Percentiles rank a stretch among this genome's conserved stretches.
These are phyloP conservation scores for Dinocampus coccinellae DNA, from an alignment of 2,888 invertebrate species.

Conservation along the genomic window DNA sequence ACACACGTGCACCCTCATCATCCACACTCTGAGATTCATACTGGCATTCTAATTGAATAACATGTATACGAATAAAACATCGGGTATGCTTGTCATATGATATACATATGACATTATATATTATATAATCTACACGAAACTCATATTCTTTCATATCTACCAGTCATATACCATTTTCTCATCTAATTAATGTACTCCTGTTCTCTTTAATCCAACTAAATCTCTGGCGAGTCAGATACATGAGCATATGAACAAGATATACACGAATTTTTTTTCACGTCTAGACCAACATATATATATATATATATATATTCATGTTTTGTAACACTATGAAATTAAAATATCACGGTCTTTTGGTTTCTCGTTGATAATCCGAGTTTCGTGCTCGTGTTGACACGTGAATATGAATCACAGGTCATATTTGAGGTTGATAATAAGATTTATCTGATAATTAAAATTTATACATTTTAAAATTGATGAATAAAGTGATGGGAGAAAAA, in stretches of 20 bases:
- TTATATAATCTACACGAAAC: not conserved
- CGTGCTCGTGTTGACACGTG: not conserved
- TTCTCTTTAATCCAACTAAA: constrained; percentile 29
- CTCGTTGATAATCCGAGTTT: not conserved
- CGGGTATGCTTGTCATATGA: not conserved
- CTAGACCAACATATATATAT: not conserved
- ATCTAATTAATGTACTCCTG: constrained; percentile 35
- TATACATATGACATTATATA: not conserved
- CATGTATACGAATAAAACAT: constrained; percentile 19
- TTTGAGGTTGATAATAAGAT: not conserved
- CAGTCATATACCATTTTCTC: not conserved
- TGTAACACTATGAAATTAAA: not conserved
- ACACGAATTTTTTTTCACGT: constrained; percentile 11
- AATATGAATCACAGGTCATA: not conserved
- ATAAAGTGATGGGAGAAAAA: too few relatives aligned
- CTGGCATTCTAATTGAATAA: constrained; percentile 32
- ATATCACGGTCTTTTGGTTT: constrained; percentile 1
- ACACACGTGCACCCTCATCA: constrained; percentile 1
- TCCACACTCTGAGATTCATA: constrained; percentile 26
- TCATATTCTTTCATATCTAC: constrained; percentile 3
- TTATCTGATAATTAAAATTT: not conserved
- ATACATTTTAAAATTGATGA: too few relatives aligned
- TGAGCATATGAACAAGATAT: constrained; percentile 8
- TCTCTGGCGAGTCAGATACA: constrained; percentile 6
- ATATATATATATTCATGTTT: not conserved